A percentile compares a stretch with the other conserved stretches of the same genome.
Evolutionary conservation across 2,113 vertebrate genomes (phyloP).

Genomic region (Hypanus sabinus): DNA sequence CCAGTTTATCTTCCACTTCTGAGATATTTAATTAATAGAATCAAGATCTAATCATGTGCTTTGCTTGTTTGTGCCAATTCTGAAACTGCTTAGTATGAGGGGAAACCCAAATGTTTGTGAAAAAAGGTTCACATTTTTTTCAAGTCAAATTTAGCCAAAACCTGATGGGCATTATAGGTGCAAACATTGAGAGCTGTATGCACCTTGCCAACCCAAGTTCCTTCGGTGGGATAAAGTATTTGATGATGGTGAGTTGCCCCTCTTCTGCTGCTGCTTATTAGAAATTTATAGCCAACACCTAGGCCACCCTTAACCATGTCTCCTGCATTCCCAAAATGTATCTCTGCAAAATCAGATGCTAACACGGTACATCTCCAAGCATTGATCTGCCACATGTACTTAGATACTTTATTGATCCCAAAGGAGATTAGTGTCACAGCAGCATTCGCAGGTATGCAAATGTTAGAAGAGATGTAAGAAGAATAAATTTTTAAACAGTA

Average conservation of each 20-base stretch:
- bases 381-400: background rate
- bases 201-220: background rate
- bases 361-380: background rate
- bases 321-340: background rate
- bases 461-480: no score
- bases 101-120: background rate
- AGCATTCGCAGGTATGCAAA: no score
- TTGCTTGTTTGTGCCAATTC: background rate
- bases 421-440: no score
- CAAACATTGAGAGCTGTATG: background rate
- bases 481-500: no score
- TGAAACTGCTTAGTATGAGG: background rate
- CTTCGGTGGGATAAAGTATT: background rate
- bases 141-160: background rate
- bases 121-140: background rate
- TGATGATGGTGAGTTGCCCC: background rate
- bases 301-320: background rate
- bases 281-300: background rate
- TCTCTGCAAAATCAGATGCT: background rate
- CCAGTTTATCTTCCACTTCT: background rate
- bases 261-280: background rate
- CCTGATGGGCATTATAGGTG: background rate
- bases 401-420: no score
- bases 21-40: background rate
- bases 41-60: background rate